Evolutionary conservation across 1,140 invertebrate species (phyloP).

Genomic region (Colletes latitarsis): DNA sequence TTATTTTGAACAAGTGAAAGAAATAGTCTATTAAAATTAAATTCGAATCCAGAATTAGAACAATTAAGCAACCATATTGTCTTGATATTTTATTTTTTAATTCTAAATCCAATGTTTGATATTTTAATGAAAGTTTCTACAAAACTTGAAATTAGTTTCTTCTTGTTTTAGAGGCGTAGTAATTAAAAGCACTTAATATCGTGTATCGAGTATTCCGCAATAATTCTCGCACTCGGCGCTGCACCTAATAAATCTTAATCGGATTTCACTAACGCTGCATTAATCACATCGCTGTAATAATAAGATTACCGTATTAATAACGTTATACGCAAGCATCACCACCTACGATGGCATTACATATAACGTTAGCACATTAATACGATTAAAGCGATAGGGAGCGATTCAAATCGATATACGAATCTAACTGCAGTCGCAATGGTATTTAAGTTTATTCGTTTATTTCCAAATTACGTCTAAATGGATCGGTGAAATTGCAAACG

Average conservation of each 20-base stretch:
- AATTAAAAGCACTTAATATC: neutral
- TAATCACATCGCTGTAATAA: slow-evolving; percentile 49
- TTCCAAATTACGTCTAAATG: slow-evolving; percentile 9
- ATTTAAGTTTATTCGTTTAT: neutral
- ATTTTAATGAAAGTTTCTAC: too few relatives aligned
- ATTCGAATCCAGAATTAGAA: too few relatives aligned
- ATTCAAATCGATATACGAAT: slow-evolving; percentile 22
- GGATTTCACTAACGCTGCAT: slow-evolving; percentile 41
- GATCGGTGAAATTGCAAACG: neutral
- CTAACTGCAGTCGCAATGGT: neutral
- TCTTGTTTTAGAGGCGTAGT: too few relatives aligned
- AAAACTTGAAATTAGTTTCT: too few relatives aligned
- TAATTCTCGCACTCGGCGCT: slow-evolving; percentile 13
- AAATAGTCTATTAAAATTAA: too few relatives aligned
- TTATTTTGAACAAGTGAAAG: too few relatives aligned
- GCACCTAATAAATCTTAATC: slow-evolving; percentile 44
- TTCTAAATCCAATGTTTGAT: too few relatives aligned
- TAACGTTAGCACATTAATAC: slow-evolving; percentile 28
- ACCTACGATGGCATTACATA: slow-evolving; percentile 14
- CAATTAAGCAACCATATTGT: too few relatives aligned
- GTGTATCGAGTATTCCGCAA: neutral
- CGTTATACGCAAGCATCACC: slow-evolving; percentile 31
- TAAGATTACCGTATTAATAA: slow-evolving; percentile 48
- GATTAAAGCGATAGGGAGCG: slow-evolving; percentile 12
- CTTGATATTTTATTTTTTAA: too few relatives aligned